These are phyloP conservation scores for Ips typographus DNA, from an alignment of 1,140 invertebrate genomes.

Conservation along the genomic window DNA sequence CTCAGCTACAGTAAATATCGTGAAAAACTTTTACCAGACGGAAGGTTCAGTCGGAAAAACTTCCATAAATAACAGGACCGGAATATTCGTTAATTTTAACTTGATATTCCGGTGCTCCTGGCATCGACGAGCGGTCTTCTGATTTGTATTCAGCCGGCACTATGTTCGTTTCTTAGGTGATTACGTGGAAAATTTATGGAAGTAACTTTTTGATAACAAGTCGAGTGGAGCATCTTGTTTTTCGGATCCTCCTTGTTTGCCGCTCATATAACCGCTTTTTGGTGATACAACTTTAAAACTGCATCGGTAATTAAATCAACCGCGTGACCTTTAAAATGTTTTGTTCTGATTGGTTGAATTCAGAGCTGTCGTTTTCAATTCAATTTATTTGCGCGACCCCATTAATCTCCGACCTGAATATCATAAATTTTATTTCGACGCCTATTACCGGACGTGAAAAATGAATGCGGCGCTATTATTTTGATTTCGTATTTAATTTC, in stretches of 20 bases:
- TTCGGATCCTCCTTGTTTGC: neutral
- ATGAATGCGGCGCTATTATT: conserved; percentile 13
- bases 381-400: conserved; percentile 13
- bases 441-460: conserved; percentile 7
- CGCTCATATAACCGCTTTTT: neutral
- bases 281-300: too few relatives aligned
- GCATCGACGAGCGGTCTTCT: neutral
- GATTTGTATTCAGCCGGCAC: conserved; percentile 16
- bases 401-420: conserved; percentile 24
- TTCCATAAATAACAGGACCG: neutral
- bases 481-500: neutral
- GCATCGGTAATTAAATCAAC: neutral
- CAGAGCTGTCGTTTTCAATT: conserved; percentile 20
- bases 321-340: conserved; percentile 18
- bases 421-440: conserved; percentile 14
- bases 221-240: neutral
- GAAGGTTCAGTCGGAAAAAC: neutral
- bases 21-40: neutral
- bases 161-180: conserved; percentile 20
- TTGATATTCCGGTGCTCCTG: conserved; percentile 13
- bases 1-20: too few relatives aligned
- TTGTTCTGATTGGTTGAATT: conserved; percentile 17
- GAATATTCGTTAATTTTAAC: conserved; percentile 17
- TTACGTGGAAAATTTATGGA: conserved; percentile 22
- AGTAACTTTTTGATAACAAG: conserved; percentile 17